Percentiles rank a stretch among this genome's conserved stretches.
Conservation (phyloP, 2,797 vertebrate species). For the Gymnothorax javanicus region DNA sequence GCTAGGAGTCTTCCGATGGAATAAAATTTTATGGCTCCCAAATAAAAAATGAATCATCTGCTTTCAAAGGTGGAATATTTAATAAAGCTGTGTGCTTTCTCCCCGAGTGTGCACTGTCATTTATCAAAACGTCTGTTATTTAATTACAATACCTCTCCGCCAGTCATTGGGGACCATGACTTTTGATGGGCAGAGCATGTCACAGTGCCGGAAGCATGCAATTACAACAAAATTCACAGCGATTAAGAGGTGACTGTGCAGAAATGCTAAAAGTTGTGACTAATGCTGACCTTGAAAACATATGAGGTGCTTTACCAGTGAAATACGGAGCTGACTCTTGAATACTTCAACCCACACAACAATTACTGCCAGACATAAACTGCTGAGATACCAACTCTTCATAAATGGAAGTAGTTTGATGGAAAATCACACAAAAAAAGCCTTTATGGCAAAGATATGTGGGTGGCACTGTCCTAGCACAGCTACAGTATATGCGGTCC, state of each 20-base stretch:
- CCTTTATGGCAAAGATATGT: neutral
- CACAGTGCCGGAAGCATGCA: conserved; percentile 19
- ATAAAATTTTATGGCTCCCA: conserved; percentile 65
- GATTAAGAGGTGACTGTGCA: conserved; percentile 26
- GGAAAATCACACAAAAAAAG: neutral
- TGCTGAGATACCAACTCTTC: neutral
- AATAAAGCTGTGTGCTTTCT: conserved; percentile 68
- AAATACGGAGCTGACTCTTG: conserved; percentile 2
- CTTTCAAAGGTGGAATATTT: conserved; percentile 66
- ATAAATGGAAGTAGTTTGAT: neutral
- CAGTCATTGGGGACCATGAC: conserved; percentile 16
- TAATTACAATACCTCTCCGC: conserved; percentile 39
- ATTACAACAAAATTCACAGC: conserved; percentile 34
- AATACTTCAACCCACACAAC: neutral
- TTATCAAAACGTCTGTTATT: conserved; percentile 41
- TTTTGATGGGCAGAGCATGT: conserved; percentile 21
- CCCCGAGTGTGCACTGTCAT: conserved; percentile 61
- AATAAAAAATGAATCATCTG: conserved; percentile 73
- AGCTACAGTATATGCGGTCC: neutral
- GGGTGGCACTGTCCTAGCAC: neutral
- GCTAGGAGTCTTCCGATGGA: conserved; percentile 35
- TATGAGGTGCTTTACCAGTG: conserved; percentile 4
- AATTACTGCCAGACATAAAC: neutral
- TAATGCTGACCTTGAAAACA: neutral
- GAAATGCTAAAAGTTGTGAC: conserved; percentile 10